Evolutionary conservation across 2,113 vertebrate genomes (phyloP).

Genomic region (Clarias macrocephalus): DNA sequence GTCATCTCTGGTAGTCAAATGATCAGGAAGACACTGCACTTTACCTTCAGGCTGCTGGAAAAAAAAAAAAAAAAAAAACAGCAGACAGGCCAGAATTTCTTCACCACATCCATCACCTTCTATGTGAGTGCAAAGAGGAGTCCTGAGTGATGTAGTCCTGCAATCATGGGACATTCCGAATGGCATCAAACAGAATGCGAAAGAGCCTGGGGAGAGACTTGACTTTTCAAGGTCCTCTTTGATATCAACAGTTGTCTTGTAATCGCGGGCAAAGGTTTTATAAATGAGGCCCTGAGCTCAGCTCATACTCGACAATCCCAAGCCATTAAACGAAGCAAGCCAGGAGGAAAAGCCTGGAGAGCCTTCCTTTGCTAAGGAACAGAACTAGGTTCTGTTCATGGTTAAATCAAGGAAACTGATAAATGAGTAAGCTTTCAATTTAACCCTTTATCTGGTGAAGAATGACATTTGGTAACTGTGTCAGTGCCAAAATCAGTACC

Average conservation of each 20-base stretch:
- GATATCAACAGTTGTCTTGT: not conserved
- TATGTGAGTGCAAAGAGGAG: not conserved
- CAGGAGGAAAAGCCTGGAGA: not conserved
- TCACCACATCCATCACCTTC: not conserved
- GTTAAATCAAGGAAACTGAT: not conserved
- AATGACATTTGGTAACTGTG: too few relatives aligned
- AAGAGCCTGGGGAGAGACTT: not conserved
- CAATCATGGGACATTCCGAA: slow-evolving; percentile 7
- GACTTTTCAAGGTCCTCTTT: slow-evolving; percentile 11
- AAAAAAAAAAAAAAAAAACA: not conserved
- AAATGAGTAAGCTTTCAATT: not conserved
- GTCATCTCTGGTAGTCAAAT: not conserved
- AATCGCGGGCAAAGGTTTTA: slow-evolving; percentile 2
- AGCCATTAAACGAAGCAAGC: not conserved
- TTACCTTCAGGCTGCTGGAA: not conserved
- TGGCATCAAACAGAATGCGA: slow-evolving; percentile 6
- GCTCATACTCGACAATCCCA: not conserved
- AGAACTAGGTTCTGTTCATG: not conserved
- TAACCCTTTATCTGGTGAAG: not conserved
- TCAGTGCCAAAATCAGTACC: too few relatives aligned
- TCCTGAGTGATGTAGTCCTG: not conserved
- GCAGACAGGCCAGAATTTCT: not conserved
- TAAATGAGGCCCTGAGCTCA: not conserved
- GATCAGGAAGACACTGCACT: not conserved
- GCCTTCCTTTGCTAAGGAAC: not conserved